A percentile compares a stretch with the other conserved stretches of the same genome.
phyloP scores from a whole-genome alignment of 1,140 invertebrate species.

The Meloidogyne chitwoodi region DNA sequence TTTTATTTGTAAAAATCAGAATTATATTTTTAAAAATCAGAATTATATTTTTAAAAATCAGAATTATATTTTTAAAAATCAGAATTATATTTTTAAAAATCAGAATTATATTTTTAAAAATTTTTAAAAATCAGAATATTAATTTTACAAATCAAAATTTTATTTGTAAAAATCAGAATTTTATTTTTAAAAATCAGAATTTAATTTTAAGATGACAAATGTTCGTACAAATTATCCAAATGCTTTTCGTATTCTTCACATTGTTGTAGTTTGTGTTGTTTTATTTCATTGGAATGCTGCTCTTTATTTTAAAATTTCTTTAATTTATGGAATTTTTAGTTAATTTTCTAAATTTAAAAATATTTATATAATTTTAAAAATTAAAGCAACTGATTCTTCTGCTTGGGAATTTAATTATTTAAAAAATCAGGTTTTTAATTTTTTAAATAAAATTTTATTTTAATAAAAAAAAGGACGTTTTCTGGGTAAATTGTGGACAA shows the following conservation, averaged over 20 bases:
- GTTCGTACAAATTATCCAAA: constrained; percentile 49
- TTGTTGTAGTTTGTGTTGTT: constrained; percentile 41
- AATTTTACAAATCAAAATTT: too few relatives aligned
- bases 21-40: too few relatives aligned
- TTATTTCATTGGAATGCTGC: constrained; percentile 49
- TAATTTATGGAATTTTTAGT: constrained; percentile 40
- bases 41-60: too few relatives aligned
- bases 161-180: too few relatives aligned
- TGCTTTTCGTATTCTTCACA: constrained; percentile 48
- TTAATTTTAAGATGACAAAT: constrained; percentile 43
- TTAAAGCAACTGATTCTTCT: constrained; percentile 30
- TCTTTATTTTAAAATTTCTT: constrained; percentile 46
- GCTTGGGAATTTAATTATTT: constrained; percentile 49
- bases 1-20: too few relatives aligned
- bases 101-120: too few relatives aligned
- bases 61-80: too few relatives aligned
- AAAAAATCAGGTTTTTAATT: constrained; percentile 23
- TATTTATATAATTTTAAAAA: not conserved
- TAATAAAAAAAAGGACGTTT: constrained; percentile 17
- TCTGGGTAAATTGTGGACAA: constrained; percentile 39
- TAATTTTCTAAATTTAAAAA: constrained; percentile 1
- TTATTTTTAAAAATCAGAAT: too few relatives aligned
- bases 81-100: too few relatives aligned
- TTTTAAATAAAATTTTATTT: not conserved
- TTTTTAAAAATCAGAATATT: too few relatives aligned